Percentiles rank a stretch among this genome's conserved stretches.
Conservation (phyloP, 2,113 vertebrate species). For the Barbus barbus region DNA sequence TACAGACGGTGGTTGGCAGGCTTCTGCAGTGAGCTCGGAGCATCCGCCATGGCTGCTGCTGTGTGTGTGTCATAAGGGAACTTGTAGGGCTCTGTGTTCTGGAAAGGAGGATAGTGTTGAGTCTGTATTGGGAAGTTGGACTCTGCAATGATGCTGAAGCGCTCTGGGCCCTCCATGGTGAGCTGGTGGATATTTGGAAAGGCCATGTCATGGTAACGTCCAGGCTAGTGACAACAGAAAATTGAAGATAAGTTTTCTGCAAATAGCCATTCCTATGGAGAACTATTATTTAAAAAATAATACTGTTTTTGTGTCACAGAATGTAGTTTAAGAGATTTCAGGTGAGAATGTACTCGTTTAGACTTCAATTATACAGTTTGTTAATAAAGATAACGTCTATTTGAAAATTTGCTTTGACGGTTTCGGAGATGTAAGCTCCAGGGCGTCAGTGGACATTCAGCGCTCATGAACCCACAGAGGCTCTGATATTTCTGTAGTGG, state of each 20-base stretch:
- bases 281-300: too few species aligned
- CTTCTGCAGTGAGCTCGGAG: constrained; percentile 76
- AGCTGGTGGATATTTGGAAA: constrained; percentile 70
- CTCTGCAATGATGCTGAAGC: constrained; percentile 75
- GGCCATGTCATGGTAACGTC: constrained; percentile 69
- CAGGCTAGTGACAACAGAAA: constrained; percentile 64
- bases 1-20: constrained; percentile 80
- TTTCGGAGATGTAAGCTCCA: too few species aligned
- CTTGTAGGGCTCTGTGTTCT: constrained; percentile 79
- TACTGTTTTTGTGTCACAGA: too few species aligned
- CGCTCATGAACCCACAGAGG: too few species aligned
- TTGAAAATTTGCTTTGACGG: too few species aligned
- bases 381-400: too few species aligned
- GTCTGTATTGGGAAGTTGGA: constrained; percentile 68
- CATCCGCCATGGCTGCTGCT: constrained; percentile 75
- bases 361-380: too few species aligned
- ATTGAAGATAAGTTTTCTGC: neutral
- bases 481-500: too few species aligned
- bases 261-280: neutral
- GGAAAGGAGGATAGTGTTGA: constrained; percentile 78
- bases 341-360: too few species aligned
- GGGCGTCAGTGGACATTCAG: too few species aligned
- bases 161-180: constrained; percentile 78
- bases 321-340: too few species aligned
- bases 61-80: constrained; percentile 73